phyloP scores from a whole-genome alignment of 2,797 vertebrate species.

The Halcyon leucocephala region DNA sequence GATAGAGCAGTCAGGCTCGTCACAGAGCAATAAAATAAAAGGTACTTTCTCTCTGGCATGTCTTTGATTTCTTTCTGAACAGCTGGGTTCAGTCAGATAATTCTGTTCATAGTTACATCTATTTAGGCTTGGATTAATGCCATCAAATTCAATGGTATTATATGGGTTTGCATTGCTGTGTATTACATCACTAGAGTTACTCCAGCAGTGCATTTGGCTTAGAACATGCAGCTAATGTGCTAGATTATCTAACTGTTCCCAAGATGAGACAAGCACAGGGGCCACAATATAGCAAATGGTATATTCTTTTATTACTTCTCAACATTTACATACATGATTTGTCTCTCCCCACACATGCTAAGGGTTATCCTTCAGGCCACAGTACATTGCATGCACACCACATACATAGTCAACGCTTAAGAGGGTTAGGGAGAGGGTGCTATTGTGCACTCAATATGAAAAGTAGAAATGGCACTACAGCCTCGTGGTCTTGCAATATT shows the following conservation, averaged over 20 bases:
- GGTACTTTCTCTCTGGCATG: not conserved
- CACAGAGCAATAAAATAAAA: conserved; percentile 44
- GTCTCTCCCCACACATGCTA: not conserved
- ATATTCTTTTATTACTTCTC: not conserved
- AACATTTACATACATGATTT: not conserved
- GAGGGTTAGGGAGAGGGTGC: not conserved
- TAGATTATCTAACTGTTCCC: not conserved
- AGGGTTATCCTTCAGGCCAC: not conserved
- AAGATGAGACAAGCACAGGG: not conserved
- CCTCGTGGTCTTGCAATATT: not conserved
- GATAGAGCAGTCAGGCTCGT: conserved; percentile 1
- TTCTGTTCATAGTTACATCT: conserved; percentile 51
- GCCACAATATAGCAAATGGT: not conserved
- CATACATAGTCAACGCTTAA: not conserved
- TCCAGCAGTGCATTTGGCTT: not conserved
- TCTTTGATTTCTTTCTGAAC: conserved; percentile 55
- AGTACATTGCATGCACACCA: not conserved
- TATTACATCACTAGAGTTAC: conserved; percentile 6
- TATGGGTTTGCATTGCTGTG: conserved; percentile 29
- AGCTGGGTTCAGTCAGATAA: conserved; percentile 56
- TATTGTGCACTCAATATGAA: not conserved
- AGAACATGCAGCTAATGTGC: not conserved
- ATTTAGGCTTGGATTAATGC: conserved; percentile 52
- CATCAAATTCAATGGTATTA: conserved; percentile 15
- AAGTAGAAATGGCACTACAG: not conserved